Base-by-base conservation (phyloP, 2,888 invertebrate species). In the Poecilobothrus nobilitatus region DNA sequence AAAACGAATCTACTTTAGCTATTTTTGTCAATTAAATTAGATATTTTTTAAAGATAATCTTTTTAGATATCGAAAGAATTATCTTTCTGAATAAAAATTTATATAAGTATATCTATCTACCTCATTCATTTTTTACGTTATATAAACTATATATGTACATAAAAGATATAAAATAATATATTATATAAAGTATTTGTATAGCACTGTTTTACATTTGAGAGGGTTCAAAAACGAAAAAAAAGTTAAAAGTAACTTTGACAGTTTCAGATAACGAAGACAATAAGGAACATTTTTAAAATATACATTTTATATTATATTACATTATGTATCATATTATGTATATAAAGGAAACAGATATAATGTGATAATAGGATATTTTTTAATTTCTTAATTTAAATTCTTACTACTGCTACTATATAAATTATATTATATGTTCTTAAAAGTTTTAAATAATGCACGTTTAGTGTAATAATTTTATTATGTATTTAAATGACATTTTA, bases 191-290 rank as follows among this genome's bases (percentile, higher is more conserved):
- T 6, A 15, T n/a, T n/a, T n/a, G n/a, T 41, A 53, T 53, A n/a
- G 6, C 6, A 53, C 9, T 53, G 15, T 53, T 53, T 12, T 12
- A 53, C 15, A 18, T 6, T 53, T 12, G 15, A 53, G 53, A 41
- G 53, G 53, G 53, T 53, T 53, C 53, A 18, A 41, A 41, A 41
- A 53, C 2, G 18, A 18, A 53, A 53, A 18, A 18, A 53, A 53
- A 53, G 15, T 53, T 15, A 53, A 53, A 53, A 53, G 53, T 53
- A 53, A 53, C 53, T 53, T 53, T 53, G 53, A 53, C 53, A 53
- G 53, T 53, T 53, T 53, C 53, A 53, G 53, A 53, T 53, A 53
- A 53, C 53, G 53, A 53, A 53, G 18, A 53, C 53, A 53, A 53
- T 53, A 18, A 53, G 18, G 18, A 53, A 53, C 12, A 15, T 53